These are phyloP conservation scores for Agriopis aurantiaria DNA, from an alignment of 2,888 invertebrate genomes.

Conservation along the genomic window DNA sequence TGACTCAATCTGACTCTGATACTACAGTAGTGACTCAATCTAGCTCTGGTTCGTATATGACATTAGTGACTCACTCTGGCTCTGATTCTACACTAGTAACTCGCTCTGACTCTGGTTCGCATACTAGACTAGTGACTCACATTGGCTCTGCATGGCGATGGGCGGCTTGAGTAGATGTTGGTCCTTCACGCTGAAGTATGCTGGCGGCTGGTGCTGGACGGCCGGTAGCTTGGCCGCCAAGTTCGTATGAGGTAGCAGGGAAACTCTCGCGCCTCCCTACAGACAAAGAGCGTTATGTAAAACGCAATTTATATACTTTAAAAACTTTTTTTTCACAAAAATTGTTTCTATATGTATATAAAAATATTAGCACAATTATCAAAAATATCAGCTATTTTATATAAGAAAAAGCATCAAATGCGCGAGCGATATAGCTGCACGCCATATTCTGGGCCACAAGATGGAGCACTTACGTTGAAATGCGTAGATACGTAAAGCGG, in stretches of 20 bases:
- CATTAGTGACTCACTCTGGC: not conserved
- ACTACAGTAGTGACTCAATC: not conserved
- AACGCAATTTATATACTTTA: too few species aligned
- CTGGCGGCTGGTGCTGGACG: slow-evolving; percentile 93
- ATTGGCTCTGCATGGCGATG: slow-evolving; percentile 90
- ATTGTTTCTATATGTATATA: too few species aligned
- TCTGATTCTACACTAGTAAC: not conserved
- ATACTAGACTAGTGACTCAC: slow-evolving; percentile 6
- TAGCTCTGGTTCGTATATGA: not conserved
- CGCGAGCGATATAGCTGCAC: too few species aligned
- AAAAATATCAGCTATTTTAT: not conserved
- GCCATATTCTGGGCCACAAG: too few species aligned
- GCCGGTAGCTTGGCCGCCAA: slow-evolving; percentile 94
- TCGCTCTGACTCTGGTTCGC: not conserved
- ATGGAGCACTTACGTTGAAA: slow-evolving; percentile 64
- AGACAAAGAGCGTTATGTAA: too few species aligned
- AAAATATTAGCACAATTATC: too few species aligned
- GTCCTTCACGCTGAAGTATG: slow-evolving; percentile 96
- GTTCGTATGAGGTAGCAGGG: slow-evolving; percentile 92
- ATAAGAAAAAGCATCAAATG: not conserved
- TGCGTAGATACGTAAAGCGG: slow-evolving; percentile 73
- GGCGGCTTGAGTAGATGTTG: slow-evolving; percentile 98
- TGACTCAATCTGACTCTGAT: not conserved
- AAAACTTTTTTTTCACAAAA: too few species aligned
- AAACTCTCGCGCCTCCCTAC: slow-evolving; percentile 63